These are phyloP conservation scores for Sinocyclocheilus grahami DNA, from an alignment of 2,113 vertebrate genomes.

Conservation along the genomic window DNA sequence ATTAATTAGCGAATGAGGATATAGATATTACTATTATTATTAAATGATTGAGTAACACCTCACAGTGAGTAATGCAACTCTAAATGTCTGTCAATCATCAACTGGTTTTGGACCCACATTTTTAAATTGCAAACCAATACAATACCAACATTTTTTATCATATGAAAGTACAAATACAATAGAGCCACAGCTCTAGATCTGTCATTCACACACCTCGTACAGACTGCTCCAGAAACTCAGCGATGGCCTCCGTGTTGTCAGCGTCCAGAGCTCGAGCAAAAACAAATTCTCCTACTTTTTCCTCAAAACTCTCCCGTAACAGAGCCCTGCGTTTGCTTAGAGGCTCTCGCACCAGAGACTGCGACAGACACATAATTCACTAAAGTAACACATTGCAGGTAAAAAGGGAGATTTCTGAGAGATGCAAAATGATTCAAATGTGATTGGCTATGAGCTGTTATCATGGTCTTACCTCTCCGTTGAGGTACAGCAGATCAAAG, in stretches of 20 bases:
- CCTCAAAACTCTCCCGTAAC: slow-evolving; percentile 81
- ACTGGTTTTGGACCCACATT: not conserved
- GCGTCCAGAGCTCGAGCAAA: slow-evolving; percentile 85
- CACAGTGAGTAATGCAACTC: not conserved
- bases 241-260: slow-evolving; percentile 81
- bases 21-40: not conserved
- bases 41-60: not conserved
- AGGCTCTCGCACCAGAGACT: slow-evolving; percentile 86
- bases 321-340: slow-evolving; percentile 80
- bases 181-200: not conserved
- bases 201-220: slow-evolving; percentile 79
- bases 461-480: slow-evolving; percentile 83
- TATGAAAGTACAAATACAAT: not conserved
- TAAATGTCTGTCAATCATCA: slow-evolving; percentile 59
- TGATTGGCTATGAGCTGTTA: slow-evolving; percentile 24
- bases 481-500: slow-evolving; percentile 90
- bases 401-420: not conserved
- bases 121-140: not conserved
- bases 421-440: not conserved
- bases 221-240: slow-evolving; percentile 89
- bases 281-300: slow-evolving; percentile 86
- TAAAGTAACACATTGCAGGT: not conserved
- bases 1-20: not conserved
- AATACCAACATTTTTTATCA: not conserved
- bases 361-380: slow-evolving; percentile 14